These are phyloP conservation scores for Monarcha castaneiventris DNA, from an alignment of 2,113 vertebrate genomes.

Conservation along the genomic window DNA sequence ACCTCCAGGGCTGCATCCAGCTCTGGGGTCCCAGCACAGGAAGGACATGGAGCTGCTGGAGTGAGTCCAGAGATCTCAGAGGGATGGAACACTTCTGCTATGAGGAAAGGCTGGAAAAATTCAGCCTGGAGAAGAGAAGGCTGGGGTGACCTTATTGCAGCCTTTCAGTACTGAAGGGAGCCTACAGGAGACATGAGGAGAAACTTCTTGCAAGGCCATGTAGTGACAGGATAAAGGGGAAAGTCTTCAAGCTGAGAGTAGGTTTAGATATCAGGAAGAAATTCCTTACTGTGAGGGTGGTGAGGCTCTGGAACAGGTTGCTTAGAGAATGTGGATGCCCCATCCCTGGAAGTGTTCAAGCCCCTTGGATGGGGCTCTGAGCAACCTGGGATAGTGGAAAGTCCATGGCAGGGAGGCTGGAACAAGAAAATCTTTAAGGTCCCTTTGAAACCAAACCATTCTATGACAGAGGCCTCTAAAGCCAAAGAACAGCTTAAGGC, in stretches of 20 bases:
- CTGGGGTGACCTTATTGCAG: too few species aligned
- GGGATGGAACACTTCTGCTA: neutral
- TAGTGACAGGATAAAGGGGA: neutral
- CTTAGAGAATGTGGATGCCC: neutral
- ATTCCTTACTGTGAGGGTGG: neutral
- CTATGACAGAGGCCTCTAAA: neutral
- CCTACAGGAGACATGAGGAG: neutral
- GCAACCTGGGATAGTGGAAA: too few species aligned
- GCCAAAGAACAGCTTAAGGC: neutral
- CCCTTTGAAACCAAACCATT: neutral
- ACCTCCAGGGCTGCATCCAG: neutral
- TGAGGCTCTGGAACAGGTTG: neutral
- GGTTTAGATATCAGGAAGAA: neutral
- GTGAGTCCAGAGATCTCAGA: neutral
- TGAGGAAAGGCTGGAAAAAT: neutral
- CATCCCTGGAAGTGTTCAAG: too few species aligned
- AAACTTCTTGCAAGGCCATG: neutral
- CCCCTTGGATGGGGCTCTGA: neutral
- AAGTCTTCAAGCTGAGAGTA: neutral
- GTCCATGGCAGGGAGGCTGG: neutral
- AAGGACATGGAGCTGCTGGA: neutral
- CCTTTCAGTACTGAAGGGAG: too few species aligned
- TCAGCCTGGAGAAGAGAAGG: neutral
- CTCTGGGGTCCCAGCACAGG: neutral
- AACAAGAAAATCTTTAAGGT: neutral